Base-by-base conservation (phyloP, 1,140 invertebrate species). In the Trialeurodes vaporariorum region DNA sequence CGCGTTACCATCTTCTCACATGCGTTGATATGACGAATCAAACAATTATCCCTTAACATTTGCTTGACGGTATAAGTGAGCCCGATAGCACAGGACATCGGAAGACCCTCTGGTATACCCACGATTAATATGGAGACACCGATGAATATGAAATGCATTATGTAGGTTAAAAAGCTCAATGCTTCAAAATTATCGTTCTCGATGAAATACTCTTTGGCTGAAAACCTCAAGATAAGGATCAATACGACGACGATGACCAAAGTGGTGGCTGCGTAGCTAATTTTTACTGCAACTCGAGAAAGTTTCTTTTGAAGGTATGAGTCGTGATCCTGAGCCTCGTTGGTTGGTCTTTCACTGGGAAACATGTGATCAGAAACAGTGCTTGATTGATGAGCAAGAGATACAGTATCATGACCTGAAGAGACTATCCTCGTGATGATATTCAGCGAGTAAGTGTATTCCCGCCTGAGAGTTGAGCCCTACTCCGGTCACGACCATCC, bases 21-120 rank as follows among this genome's bases (percentile, higher is more conserved):
- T 21, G 96, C 96, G 81, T 98, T 96, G 81, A 99, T 87, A 83
- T 98, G 96, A 63, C 96, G 86, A 40, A 98, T 96, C 77, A 98
- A 80, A 80, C 98, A 98, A 85, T 98, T 98, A 81, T 99, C 96
- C 82, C 94, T 91, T 95, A 98, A 98, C 96, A 99, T 98, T 97
- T 98, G 97, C 94, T 98, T 98, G 70, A 98, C 96, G 73, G 96
- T 98, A 81, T 98, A 98, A 71, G 97, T 96, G 63, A 99, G 84
- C 13, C 96, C 96, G 34, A 98, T 81, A 23, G 97, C 98, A 71
- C 98, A 96, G 76, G 97, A 97, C 60, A 99, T 81, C 69, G 97
- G 97, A 72, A 99, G 84, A 76, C 97, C 96, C 82, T 99, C 97
- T 25, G 97, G 97, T 58, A 99, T 96, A 70, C 96, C 97, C 58